phyloP scores from a whole-genome alignment of 2,888 invertebrate genomes.

The Frankliniella intonsa region DNA sequence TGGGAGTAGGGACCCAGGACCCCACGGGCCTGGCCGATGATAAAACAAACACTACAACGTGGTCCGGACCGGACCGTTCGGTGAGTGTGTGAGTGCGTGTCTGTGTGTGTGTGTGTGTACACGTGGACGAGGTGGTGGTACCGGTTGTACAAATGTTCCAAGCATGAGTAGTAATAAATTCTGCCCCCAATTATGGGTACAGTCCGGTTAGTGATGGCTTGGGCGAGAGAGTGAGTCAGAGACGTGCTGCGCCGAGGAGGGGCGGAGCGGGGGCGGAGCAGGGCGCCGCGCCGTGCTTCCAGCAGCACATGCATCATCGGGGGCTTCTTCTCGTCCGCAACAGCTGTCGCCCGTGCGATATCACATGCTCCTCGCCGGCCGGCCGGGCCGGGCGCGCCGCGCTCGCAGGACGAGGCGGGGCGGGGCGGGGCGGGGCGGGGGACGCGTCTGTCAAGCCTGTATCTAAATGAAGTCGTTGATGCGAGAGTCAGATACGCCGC shows the following conservation, averaged over 20 bases:
- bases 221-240: not conserved
- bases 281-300: not conserved
- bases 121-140: not conserved
- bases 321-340: too few species aligned
- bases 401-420: not conserved
- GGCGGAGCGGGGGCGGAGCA: not conserved
- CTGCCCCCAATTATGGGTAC: slow-evolving; percentile 7
- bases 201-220: not conserved
- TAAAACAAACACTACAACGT: slow-evolving; percentile 8
- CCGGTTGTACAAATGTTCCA: slow-evolving; percentile 16
- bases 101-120: not conserved
- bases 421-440: not conserved
- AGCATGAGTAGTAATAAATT: slow-evolving; percentile 23
- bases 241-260: too few species aligned
- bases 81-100: not conserved
- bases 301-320: too few species aligned
- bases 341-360: too few species aligned
- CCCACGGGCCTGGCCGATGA: not conserved
- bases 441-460: not conserved
- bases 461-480: slow-evolving; percentile 20
- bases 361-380: not conserved
- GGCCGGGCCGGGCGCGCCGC: not conserved
- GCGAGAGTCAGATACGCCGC: not conserved
- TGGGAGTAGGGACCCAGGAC: not conserved
- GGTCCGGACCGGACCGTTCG: not conserved